Base-by-base conservation (phyloP, 2,888 invertebrate genomes). In the Conistra vaccinii region DNA sequence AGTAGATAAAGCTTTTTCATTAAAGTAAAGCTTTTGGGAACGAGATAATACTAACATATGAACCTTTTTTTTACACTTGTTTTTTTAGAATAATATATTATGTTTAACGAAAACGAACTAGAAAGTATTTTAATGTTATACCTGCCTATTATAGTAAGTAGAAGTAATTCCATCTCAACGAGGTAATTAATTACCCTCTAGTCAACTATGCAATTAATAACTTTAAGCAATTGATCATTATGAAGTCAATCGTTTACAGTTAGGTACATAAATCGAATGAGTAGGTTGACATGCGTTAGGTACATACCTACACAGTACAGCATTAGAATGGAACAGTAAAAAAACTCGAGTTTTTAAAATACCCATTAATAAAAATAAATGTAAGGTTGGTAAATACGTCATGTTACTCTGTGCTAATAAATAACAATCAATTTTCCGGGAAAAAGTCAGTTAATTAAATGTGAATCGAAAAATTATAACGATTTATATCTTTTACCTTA, bases 371-470 rank as follows among this genome's bases (percentile, higher is more conserved):
- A 78, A 35, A 69, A n/a, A 12, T 45, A 17, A 35, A 42, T 53
- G 29, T 3, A 29, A 39, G 1, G 9, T 66, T n/a, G 12, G 12
- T 69, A 48, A 3, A 3, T 42, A 23, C 45, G 71, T 23, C 10
- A 42, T 51, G 58, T n/a, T 29, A 53, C 23, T 45, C 3, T 5
- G 32, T 66, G 4, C 29, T 57, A 26, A 20, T 39, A 58, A 39
- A 35, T 26, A 26, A 45, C 23, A 60, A 35, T 29, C 0, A 10
- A 62, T 73, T 74, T 66, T 66, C 48, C 74, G 20, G 26, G 65
- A 80, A 80, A 80, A 73, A 17, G n/a, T 62, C 9, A 76, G 12
- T 48, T 17, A 51, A 39, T 20, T 9, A 57, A 57, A 29, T 57
- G 3, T 29, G 20, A 20, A 20, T 29, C 6, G 17, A 57, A 57